Evolutionary conservation across 2,113 vertebrate genomes (phyloP).

Genomic region (Brachionichthys hirsutus): DNA sequence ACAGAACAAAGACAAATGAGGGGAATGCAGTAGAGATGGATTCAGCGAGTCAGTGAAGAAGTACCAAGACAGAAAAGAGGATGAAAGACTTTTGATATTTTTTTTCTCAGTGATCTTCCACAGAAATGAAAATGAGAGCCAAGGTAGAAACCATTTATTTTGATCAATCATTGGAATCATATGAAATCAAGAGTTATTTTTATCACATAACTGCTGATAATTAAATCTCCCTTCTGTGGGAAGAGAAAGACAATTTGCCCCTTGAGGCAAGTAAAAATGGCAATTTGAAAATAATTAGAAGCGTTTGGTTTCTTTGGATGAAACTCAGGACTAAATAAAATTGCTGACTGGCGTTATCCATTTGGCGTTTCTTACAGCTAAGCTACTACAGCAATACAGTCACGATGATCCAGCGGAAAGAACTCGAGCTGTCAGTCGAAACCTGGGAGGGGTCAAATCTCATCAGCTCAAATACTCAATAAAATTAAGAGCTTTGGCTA

Average conservation of each 20-base stretch:
- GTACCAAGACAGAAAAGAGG: neutral
- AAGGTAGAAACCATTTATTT: neutral
- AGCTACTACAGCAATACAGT: neutral
- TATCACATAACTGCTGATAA: neutral
- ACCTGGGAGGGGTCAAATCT: neutral
- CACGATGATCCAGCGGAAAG: neutral
- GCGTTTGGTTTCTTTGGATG: neutral
- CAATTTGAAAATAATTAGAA: neutral
- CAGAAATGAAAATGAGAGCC: neutral
- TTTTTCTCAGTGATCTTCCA: neutral
- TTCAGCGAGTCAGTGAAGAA: neutral
- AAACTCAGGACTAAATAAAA: neutral
- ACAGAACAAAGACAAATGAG: neutral
- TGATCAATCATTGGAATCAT: neutral
- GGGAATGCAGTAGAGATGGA: neutral
- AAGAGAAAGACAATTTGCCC: neutral
- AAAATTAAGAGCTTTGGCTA: too few species aligned
- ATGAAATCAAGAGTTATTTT: conserved; percentile 8
- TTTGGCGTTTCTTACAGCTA: neutral
- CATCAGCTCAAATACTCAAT: too few species aligned
- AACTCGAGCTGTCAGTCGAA: neutral
- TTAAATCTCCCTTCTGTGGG: conserved; percentile 8
- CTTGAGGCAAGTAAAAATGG: neutral
- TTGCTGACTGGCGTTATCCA: conserved; percentile 3
- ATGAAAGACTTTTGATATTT: neutral